Conservation (phyloP, 2,797 vertebrate genomes). For the Coregonus ussuriensis region DNA sequence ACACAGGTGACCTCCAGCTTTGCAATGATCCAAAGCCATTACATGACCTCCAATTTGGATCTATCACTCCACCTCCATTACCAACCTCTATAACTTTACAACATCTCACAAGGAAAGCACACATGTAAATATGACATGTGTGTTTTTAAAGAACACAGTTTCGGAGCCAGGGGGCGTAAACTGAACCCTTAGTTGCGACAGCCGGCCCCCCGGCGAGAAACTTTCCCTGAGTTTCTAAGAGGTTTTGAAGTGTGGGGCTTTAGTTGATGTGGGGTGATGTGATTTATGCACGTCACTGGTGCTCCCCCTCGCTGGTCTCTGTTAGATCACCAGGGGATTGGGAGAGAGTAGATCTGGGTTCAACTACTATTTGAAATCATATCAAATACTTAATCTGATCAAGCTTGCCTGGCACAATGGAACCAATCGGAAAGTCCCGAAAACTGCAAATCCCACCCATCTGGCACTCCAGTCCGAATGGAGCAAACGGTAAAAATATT, state of each 20-base stretch:
- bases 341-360: constrained; percentile 20
- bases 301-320: constrained; percentile 26
- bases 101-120: constrained; percentile 32
- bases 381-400: not conserved
- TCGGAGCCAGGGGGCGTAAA: constrained; percentile 31
- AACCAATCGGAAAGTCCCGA: not conserved
- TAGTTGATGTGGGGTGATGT: constrained; percentile 32
- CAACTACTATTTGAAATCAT: not conserved
- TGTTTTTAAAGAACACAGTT: constrained; percentile 17
- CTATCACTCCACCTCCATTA: constrained; percentile 31
- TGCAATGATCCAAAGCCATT: constrained; percentile 34
- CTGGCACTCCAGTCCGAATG: not conserved
- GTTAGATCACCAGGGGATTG: constrained; percentile 41
- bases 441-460: not conserved
- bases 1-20: constrained; percentile 33
- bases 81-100: constrained; percentile 16
- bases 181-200: constrained; percentile 19
- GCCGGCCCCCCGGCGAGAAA: not conserved
- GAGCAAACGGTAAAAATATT: not conserved
- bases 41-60: constrained; percentile 38
- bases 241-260: constrained; percentile 9
- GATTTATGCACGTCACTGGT: constrained; percentile 42
- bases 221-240: not conserved
- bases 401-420: not conserved
- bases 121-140: constrained; percentile 32